Base-by-base conservation (phyloP, 2,113 vertebrate species). In the Sialia sialis region DNA sequence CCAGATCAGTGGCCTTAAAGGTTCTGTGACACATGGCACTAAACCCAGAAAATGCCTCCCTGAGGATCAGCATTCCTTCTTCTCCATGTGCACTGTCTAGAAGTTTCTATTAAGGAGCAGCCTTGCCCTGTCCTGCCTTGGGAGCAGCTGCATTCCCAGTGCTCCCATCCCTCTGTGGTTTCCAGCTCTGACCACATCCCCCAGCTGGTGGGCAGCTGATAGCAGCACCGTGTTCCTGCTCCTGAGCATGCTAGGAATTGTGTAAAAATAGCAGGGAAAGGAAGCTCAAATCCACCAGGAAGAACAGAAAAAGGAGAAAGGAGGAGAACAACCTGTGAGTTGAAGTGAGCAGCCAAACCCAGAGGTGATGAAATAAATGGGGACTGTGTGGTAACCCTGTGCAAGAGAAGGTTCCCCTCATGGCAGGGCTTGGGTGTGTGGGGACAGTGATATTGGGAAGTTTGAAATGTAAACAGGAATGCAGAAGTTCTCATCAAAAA, bases 61-160 rank as follows among this genome's bases (percentile, higher is more conserved):
- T 73, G 70, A 49, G 60, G 67, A 43, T 39, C 22, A 54, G 12
- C 13, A 6, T 69, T 68, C 30, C 38, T 90, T 1, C 19, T 43
- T 17, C 14, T 56, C 29, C 0, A 0, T 9, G 25, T 30, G 7
- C 2, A 1, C 3, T 0, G 23, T 64, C 29, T 9, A 8, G 18
- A 10, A 4, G 18, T 59, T 39, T 54, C 6, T 48, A 0, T 17
- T 1, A 2, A 62, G 68, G 25, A 32, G 20, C 9, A 63, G 34
- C 64, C 8, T 36, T 26, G n/a, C 6, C 5, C 13, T 39, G 0
- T 25, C 8, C 46, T 29, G 64, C 21, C 44, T 30, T 2, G 0
- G 58, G 32, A 86, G 63, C 0, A 0, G n/a, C 11, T 2, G 27
- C 59, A 6, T n/a, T 59, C 48, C 36, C 43, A 4, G 1, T 4